These are phyloP conservation scores for Hipparchia semele DNA, from an alignment of 2,888 invertebrate genomes.

Conservation along the genomic window DNA sequence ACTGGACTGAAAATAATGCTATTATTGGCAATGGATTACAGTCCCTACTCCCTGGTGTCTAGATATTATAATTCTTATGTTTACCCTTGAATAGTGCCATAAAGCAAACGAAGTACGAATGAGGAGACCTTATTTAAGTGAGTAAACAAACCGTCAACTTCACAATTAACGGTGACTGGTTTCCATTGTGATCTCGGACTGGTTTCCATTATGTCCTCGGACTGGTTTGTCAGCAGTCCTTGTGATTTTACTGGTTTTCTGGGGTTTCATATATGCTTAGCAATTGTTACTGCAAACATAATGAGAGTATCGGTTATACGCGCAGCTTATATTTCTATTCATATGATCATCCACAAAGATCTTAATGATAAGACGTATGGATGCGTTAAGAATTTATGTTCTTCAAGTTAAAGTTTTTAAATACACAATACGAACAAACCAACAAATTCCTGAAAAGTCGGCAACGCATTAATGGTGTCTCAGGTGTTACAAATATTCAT, in stretches of 20 bases:
- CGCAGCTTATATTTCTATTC: not conserved
- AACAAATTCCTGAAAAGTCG: no score
- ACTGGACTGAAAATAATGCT: no score
- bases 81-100: not conserved
- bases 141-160: constrained; percentile 15
- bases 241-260: constrained; percentile 3
- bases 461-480: no score
- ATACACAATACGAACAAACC: no score
- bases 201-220: constrained; percentile 26
- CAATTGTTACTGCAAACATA: not conserved
- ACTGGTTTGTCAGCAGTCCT: constrained; percentile 12
- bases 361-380: no score
- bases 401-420: no score
- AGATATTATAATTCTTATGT: not conserved
- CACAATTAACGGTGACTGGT: not conserved
- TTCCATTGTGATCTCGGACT: constrained; percentile 45
- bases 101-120: not conserved
- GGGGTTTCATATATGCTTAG: not conserved
- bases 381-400: no score
- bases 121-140: not conserved
- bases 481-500: no score
- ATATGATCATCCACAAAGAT: no score
- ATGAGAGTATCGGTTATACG: not conserved
- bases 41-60: not conserved
- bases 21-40: no score